Conservation (phyloP, 2,888 invertebrate species). For the Cephus pygmeus region DNA sequence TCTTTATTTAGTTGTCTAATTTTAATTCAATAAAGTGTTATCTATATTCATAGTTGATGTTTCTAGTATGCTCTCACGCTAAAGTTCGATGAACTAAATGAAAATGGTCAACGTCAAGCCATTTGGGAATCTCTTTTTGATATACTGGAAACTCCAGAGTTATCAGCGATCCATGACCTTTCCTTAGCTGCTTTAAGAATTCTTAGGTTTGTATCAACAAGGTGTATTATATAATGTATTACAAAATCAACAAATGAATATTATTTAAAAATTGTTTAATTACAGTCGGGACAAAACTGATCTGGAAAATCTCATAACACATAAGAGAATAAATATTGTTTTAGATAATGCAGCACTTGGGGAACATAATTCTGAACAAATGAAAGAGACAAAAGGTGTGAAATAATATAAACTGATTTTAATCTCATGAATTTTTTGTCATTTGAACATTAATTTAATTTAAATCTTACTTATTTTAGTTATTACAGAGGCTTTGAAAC, state of each 20-base stretch:
- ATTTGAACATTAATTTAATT: neutral
- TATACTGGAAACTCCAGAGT: conserved; percentile 68
- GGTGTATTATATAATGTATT: neutral
- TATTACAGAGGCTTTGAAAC: conserved; percentile 84
- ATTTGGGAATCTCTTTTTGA: conserved; percentile 74
- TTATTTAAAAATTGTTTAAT: conserved; percentile 34
- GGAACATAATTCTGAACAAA: neutral
- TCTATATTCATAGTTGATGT: conserved; percentile 25
- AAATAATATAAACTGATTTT: neutral
- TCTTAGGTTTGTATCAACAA: conserved; percentile 69
- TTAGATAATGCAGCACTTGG: conserved; percentile 39
- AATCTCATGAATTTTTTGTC: neutral
- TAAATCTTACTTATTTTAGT: conserved; percentile 57
- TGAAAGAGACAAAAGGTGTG: neutral
- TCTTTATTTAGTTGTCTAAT: conserved; percentile 10
- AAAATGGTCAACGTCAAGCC: conserved; percentile 68
- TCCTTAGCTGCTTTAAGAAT: conserved; percentile 75
- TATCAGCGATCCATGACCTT: conserved; percentile 67
- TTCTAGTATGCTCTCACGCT: conserved; percentile 71
- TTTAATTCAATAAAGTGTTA: conserved; percentile 9
- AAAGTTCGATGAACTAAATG: conserved; percentile 72
- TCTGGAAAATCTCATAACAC: conserved; percentile 76
- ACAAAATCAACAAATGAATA: neutral
- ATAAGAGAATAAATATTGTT: conserved; percentile 76
- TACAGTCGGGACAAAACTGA: conserved; percentile 82